phyloP scores from a whole-genome alignment of 2,113 vertebrate genomes.

The Casuarius casuarius region DNA sequence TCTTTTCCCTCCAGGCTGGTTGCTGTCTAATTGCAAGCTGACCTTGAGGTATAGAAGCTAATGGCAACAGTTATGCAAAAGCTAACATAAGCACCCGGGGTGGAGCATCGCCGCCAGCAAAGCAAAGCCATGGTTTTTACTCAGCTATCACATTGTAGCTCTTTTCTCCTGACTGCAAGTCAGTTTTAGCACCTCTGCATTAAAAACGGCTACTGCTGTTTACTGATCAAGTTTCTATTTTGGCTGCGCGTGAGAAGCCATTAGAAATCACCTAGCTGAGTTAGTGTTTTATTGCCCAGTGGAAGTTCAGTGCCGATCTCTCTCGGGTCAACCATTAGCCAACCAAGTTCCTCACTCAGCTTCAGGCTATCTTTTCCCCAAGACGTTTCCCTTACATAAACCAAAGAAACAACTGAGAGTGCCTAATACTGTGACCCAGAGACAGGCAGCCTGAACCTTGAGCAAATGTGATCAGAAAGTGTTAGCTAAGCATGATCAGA shows the following conservation, averaged over 20 bases:
- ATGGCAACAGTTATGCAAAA: background rate
- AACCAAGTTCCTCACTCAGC: background rate
- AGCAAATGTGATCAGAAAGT: background rate
- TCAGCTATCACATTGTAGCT: background rate
- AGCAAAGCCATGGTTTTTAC: background rate
- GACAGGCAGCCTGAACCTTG: background rate
- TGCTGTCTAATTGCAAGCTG: conserved; percentile 16
- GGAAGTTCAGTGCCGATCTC: background rate
- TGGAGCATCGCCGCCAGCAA: background rate
- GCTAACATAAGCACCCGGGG: background rate
- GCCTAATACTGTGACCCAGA: background rate
- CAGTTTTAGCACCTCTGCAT: background rate
- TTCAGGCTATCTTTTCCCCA: background rate
- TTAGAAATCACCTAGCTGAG: background rate
- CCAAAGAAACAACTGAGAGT: background rate
- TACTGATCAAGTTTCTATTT: background rate
- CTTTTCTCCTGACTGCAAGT: background rate
- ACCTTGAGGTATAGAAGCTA: conserved; percentile 20
- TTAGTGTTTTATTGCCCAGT: background rate
- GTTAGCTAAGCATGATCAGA: background rate
- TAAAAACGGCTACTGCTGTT: background rate
- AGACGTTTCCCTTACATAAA: background rate
- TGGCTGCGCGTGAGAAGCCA: background rate
- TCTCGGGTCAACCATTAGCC: background rate
- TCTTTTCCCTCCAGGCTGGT: conserved; percentile 11